A percentile compares a stretch with the other conserved stretches of the same genome.
phyloP scores from a whole-genome alignment of 1,140 invertebrate genomes.

The Drosophila triauraria region DNA sequence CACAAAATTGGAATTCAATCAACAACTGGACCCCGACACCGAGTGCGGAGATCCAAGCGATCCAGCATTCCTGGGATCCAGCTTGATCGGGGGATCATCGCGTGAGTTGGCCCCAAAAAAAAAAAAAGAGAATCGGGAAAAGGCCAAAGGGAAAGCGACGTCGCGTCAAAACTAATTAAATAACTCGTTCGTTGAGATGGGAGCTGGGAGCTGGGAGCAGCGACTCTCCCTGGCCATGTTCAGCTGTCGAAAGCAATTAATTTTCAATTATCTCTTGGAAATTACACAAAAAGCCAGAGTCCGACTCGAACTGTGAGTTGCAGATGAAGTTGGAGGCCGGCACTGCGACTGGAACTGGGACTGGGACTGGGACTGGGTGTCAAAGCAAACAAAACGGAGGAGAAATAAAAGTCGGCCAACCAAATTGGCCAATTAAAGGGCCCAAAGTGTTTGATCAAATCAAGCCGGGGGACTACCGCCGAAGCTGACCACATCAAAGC shows the following conservation, averaged over 20 bases:
- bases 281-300: constrained; percentile 60
- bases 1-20: constrained; percentile 51
- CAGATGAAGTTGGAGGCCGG: constrained; percentile 21
- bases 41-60: neutral
- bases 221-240: constrained; percentile 49
- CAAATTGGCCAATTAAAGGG: constrained; percentile 79
- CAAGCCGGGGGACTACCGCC: constrained; percentile 2
- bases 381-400: constrained; percentile 62
- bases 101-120: neutral
- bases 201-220: constrained; percentile 1
- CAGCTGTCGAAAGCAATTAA: constrained; percentile 80
- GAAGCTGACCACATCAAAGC: constrained; percentile 11
- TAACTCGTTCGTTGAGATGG: constrained; percentile 60
- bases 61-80: neutral
- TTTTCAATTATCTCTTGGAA: constrained; percentile 78
- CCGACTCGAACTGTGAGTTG: constrained; percentile 27
- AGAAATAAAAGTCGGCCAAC: constrained; percentile 45
- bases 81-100: constrained; percentile 13
- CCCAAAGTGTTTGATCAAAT: constrained; percentile 56
- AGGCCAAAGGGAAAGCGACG: constrained; percentile 29
- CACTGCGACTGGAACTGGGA: neutral
- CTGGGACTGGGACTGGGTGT: constrained; percentile 26
- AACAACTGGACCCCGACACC: neutral
- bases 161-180: constrained; percentile 80
- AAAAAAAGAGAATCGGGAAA: neutral